Evolutionary conservation across 64 coral and sea anemone genomes (phyloP).

Genomic region (Stichodactyla mertensii): DNA sequence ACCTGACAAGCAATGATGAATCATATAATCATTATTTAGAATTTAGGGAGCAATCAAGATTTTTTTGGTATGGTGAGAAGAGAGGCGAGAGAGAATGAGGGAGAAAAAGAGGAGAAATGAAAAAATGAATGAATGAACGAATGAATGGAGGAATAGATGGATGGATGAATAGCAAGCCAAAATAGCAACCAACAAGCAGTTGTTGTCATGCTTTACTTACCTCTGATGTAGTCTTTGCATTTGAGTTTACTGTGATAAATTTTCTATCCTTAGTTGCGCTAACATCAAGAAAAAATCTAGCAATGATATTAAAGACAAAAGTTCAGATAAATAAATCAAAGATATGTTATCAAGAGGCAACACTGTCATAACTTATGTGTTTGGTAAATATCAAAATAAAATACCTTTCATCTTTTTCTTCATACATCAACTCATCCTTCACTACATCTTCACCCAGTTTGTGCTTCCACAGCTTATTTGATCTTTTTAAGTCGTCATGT

Average conservation of each 20-base stretch:
- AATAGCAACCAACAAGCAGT: background rate
- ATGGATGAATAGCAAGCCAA: background rate
- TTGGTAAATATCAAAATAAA: too few species aligned
- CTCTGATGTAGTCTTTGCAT: slow-evolving; percentile 92
- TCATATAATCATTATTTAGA: background rate
- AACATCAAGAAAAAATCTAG: slow-evolving; percentile 81
- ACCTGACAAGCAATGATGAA: slow-evolving; percentile 36
- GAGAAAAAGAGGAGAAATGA: too few species aligned
- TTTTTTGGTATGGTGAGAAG: too few species aligned
- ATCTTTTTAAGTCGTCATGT: slow-evolving; percentile 46
- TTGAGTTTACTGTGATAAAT: slow-evolving; percentile 91
- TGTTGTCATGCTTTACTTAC: slow-evolving; percentile 2
- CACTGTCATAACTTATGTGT: too few species aligned
- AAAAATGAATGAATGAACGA: background rate
- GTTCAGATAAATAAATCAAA: too few species aligned
- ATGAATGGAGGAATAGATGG: background rate
- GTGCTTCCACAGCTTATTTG: slow-evolving; percentile 74
- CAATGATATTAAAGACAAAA: background rate
- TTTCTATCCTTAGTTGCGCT: slow-evolving; percentile 83
- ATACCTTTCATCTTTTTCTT: slow-evolving; percentile 84
- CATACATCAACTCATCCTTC: slow-evolving; percentile 68
- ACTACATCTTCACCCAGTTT: slow-evolving; percentile 52
- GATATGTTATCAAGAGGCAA: too few species aligned
- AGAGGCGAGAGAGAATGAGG: too few species aligned
- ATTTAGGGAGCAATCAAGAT: too few species aligned